Evolutionary conservation across 2,888 invertebrate genomes (phyloP).

Genomic region (Eupithecia exiguata): DNA sequence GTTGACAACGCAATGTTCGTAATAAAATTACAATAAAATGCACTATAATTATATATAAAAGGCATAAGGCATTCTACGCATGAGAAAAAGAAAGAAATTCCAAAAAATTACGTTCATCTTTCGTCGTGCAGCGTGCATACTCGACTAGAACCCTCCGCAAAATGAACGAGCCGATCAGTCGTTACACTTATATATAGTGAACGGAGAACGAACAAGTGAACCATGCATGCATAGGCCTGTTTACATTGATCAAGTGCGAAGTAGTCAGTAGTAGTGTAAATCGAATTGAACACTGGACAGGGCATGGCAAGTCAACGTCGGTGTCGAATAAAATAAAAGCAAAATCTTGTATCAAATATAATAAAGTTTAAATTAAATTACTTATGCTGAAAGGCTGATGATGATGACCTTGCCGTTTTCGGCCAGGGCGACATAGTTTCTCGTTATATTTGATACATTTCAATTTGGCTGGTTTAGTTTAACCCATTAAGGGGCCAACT

Average conservation of each 20-base stretch:
- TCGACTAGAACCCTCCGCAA: background rate
- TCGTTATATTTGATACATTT: background rate
- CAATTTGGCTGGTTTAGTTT: background rate
- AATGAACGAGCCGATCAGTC: background rate
- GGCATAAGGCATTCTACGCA: too few species aligned
- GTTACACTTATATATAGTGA: background rate
- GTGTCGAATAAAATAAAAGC: background rate
- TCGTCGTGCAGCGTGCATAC: background rate
- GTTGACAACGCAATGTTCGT: background rate
- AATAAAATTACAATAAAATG: background rate
- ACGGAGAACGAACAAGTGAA: background rate
- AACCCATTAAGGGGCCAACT: background rate
- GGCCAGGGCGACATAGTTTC: background rate
- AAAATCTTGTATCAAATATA: too few species aligned
- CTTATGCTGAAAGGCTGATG: background rate
- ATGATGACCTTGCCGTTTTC: background rate
- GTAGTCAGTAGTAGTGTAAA: background rate
- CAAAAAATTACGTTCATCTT: background rate
- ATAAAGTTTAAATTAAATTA: background rate
- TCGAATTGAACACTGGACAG: background rate
- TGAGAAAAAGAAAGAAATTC: too few species aligned
- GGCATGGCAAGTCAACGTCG: background rate
- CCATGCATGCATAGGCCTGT: background rate
- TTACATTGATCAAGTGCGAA: slow-evolving; percentile 2
- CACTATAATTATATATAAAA: background rate